Evolutionary conservation across 35 echinoderm and acorn worm genomes (phyloP), one percentile per base, ranked within the genome.

Genomic region (Stichopus chloronotus): DNA sequence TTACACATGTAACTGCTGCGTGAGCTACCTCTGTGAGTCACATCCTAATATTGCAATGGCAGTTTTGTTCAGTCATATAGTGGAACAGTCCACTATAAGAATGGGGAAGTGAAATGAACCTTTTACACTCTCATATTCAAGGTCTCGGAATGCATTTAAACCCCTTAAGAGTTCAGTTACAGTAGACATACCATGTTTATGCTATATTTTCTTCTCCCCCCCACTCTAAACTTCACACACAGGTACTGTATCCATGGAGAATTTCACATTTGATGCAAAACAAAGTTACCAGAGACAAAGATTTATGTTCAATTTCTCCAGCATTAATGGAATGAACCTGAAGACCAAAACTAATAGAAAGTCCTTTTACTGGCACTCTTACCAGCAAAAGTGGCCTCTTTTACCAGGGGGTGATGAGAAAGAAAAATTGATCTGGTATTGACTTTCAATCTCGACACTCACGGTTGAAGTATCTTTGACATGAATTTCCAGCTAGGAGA

Each of bases 401-500:
- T 74, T 2, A 74, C 17, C 69, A 74, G 69, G 69, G 69, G 69
- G 69, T 74, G 17, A 24, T 74, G 17, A 74, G 69, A n/a, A 74
- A 74, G 22, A 74, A 43, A 74, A 74, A 74, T 24, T 17, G n/a
- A 74, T 74, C 69, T 2, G 69, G 17, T 14, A 74, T 74, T 74
- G 69, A 74, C 12, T 74, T 74, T n/a, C 69, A 19, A 7, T 74
- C 22, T 74, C 7, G 61, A 14, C 19, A 65, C 30, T 65, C 61
- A 65, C 19, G 7, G 61, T 19, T 4, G 61, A 65, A 65, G 61
- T 65, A 65, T 61, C 59, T 61, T 8, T 61, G 14, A 10, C 59
- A 61, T 61, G 59, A 61, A 74, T 74, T 74, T 74, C 69, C 69
- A 74, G 69, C 69, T 74, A 74, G 69, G 69, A 16, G 7, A 74